Evolutionary conservation across 2,888 invertebrate species (phyloP).

Genomic region (Craniophora ligustri): DNA sequence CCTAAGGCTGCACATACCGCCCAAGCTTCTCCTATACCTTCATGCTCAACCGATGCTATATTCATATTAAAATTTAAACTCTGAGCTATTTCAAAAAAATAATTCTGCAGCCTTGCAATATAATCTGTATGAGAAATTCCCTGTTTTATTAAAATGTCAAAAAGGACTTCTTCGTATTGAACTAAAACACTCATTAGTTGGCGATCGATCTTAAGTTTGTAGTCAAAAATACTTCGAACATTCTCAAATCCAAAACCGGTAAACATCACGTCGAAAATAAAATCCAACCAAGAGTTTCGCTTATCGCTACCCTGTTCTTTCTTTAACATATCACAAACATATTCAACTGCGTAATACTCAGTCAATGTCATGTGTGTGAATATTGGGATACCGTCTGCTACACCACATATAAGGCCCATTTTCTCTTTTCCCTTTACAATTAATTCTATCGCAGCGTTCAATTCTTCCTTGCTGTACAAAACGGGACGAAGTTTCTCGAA

Average conservation of each 20-base stretch:
- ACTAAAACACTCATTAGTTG: not conserved
- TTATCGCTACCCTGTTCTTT: not conserved
- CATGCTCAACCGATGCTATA: not conserved
- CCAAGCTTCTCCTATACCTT: not conserved
- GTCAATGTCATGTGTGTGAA: conserved; percentile 34
- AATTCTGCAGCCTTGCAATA: not conserved
- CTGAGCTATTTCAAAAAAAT: not conserved
- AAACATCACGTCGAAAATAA: not conserved
- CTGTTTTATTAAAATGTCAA: not conserved
- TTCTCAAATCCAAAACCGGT: not conserved
- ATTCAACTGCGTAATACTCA: conserved; percentile 39
- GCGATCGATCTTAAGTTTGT: not conserved
- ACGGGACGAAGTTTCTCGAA: not conserved
- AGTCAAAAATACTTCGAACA: not conserved
- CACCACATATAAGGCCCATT: conserved; percentile 24
- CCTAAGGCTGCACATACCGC: not conserved
- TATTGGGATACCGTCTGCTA: conserved; percentile 18
- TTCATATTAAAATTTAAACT: not conserved
- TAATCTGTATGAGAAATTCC: not conserved
- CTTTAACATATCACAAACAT: conserved; percentile 31
- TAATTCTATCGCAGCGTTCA: conserved; percentile 1
- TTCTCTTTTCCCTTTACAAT: conserved; percentile 32
- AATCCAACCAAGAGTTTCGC: not conserved
- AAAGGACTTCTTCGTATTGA: not conserved
- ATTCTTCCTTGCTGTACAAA: conserved; percentile 17